A percentile compares a stretch with the other conserved stretches of the same genome.
Evolutionary conservation across 1,140 invertebrate species (phyloP).

Genomic region (Babylonia areolata): DNA sequence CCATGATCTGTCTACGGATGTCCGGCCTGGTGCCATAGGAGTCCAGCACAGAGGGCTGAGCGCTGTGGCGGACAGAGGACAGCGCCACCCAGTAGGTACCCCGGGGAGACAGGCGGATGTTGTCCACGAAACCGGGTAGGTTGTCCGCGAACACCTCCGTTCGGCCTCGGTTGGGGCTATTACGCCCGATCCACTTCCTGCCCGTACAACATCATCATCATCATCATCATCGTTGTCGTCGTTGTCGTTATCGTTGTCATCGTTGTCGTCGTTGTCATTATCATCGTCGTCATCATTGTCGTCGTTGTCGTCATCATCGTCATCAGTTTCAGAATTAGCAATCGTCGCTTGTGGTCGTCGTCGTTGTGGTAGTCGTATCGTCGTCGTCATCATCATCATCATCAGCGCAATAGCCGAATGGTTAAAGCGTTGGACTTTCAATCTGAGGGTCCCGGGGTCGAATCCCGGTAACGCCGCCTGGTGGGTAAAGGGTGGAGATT

Average conservation of each 20-base stretch:
- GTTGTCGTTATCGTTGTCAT: neutral
- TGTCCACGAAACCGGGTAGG: constrained; percentile 79
- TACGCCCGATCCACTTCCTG: constrained; percentile 44
- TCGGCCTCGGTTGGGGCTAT: constrained; percentile 78
- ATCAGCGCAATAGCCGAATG: too few relatives aligned
- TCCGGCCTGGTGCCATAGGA: constrained; percentile 67
- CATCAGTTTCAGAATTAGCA: neutral
- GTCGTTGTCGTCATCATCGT: neutral
- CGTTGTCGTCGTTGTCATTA: neutral
- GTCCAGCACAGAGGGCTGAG: constrained; percentile 18
- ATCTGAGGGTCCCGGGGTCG: too few relatives aligned
- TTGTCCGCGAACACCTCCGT: constrained; percentile 61
- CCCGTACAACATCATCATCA: neutral
- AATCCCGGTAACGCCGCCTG: too few relatives aligned
- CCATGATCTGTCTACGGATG: constrained; percentile 66
- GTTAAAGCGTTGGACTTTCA: too few relatives aligned
- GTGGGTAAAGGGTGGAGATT: too few relatives aligned
- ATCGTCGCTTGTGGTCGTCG: neutral
- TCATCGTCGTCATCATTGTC: neutral
- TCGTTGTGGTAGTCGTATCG: neutral
- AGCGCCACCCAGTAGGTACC: constrained; percentile 83
- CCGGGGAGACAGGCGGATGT: constrained; percentile 83
- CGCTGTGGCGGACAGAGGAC: constrained; percentile 71
- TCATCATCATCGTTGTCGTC: neutral
- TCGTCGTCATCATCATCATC: neutral